These are phyloP conservation scores for Acanthisitta chloris DNA, from an alignment of 2,113 vertebrate species.

Conservation along the genomic window DNA sequence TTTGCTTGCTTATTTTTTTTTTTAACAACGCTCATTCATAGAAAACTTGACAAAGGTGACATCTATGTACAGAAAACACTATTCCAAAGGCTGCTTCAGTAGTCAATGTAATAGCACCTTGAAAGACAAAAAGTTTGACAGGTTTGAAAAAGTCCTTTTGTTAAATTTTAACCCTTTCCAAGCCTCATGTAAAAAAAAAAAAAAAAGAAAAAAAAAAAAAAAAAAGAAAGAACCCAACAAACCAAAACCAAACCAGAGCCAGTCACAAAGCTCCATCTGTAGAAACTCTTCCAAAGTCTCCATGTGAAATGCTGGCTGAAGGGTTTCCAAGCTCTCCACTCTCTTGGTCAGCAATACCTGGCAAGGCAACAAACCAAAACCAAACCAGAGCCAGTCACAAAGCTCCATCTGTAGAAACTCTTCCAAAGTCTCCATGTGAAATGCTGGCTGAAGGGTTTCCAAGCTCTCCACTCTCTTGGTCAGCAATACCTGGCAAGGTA, in stretches of 20 bases:
- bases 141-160: slow-evolving; percentile 47
- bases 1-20: slow-evolving; percentile 49
- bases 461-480: neutral
- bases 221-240: no score
- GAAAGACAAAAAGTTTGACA: slow-evolving; percentile 64
- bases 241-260: no score
- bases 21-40: slow-evolving; percentile 70
- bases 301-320: neutral
- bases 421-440: neutral
- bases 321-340: neutral
- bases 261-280: neutral
- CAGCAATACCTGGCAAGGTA: slow-evolving; percentile 41
- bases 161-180: slow-evolving; percentile 28
- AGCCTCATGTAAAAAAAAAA: neutral
- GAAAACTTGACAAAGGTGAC: slow-evolving; percentile 75
- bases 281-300: slow-evolving; percentile 41
- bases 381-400: neutral
- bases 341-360: slow-evolving; percentile 19
- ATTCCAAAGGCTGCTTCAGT: slow-evolving; percentile 72
- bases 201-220: neutral
- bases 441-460: neutral
- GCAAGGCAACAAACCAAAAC: no score
- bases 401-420: slow-evolving; percentile 15
- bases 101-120: slow-evolving; percentile 86
- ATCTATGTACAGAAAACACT: slow-evolving; percentile 68